Conservation (phyloP, 2,113 vertebrate genomes). For the Oostethus manadensis region DNA sequence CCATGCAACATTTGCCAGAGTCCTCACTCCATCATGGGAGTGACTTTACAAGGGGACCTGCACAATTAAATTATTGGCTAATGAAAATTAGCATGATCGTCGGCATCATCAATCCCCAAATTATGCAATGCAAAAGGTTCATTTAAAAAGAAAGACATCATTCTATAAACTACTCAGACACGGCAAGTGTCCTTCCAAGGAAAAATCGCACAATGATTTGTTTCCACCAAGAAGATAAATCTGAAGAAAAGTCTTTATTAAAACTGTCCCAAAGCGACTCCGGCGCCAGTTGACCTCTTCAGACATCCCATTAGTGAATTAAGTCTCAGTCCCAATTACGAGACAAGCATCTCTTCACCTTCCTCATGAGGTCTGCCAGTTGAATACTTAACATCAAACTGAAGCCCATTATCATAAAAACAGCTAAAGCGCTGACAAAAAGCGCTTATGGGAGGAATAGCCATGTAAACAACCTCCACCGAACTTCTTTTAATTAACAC, state of each 20-base stretch:
- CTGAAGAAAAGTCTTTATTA: slow-evolving; percentile 18
- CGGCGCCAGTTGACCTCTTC: slow-evolving; percentile 46
- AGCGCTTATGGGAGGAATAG: slow-evolving; percentile 19
- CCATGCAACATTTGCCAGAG: too few relatives aligned
- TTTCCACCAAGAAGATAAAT: slow-evolving; percentile 14
- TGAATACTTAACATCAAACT: slow-evolving; percentile 38
- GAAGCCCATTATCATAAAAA: slow-evolving; percentile 29
- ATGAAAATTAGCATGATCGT: too few relatives aligned
- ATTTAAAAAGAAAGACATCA: slow-evolving; percentile 37
- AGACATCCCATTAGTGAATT: slow-evolving; percentile 55
- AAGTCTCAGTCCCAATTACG: slow-evolving; percentile 57
- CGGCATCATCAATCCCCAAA: too few relatives aligned
- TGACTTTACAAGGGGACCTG: too few relatives aligned
- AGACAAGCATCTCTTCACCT: slow-evolving; percentile 57
- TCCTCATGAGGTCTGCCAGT: slow-evolving; percentile 32
- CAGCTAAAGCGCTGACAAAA: slow-evolving; percentile 14
- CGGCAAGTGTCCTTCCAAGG: slow-evolving; percentile 10
- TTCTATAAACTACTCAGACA: slow-evolving; percentile 16
- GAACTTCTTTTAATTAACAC: slow-evolving; percentile 27
- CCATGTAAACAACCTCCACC: slow-evolving; percentile 17
- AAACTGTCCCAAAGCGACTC: slow-evolving; percentile 23
- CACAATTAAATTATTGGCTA: too few relatives aligned
- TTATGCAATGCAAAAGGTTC: slow-evolving; percentile 37
- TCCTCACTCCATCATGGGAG: too few relatives aligned
- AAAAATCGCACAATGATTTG: neutral